These are phyloP conservation scores for Taenaris catops DNA, from an alignment of 2,888 invertebrate genomes.

Conservation along the genomic window DNA sequence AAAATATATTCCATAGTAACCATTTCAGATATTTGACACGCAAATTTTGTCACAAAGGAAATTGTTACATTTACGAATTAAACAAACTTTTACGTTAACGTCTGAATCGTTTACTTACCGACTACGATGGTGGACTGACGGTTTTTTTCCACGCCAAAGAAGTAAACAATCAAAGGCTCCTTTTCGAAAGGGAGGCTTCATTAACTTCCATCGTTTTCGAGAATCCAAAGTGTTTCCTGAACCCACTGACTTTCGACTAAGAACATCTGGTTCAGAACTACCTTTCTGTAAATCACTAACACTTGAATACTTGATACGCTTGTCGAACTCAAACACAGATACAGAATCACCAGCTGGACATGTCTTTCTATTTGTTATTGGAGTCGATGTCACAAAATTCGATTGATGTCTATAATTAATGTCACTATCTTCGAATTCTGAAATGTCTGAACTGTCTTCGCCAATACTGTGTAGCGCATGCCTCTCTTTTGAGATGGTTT, in stretches of 20 bases:
- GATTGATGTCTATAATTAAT: slow-evolving; percentile 44
- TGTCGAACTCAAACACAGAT: slow-evolving; percentile 54
- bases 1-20: too few species aligned
- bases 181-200: slow-evolving; percentile 59
- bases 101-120: slow-evolving; percentile 54
- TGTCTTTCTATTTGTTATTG: slow-evolving; percentile 55
- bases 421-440: slow-evolving; percentile 52
- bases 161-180: slow-evolving; percentile 65
- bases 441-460: slow-evolving; percentile 43
- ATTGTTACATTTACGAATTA: too few species aligned
- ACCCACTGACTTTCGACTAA: slow-evolving; percentile 43
- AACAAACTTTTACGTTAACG: too few species aligned
- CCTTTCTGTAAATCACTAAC: slow-evolving; percentile 55
- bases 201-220: slow-evolving; percentile 57
- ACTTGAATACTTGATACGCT: slow-evolving; percentile 48
- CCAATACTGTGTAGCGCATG: slow-evolving; percentile 52
- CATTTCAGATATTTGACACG: too few species aligned
- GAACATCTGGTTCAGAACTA: slow-evolving; percentile 60
- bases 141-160: slow-evolving; percentile 63
- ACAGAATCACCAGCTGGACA: slow-evolving; percentile 49
- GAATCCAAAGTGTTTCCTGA: slow-evolving; percentile 48
- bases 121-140: slow-evolving; percentile 35
- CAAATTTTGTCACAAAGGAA: too few species aligned
- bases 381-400: slow-evolving; percentile 59
- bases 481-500: slow-evolving; percentile 35